Conservation (phyloP, 2,888 invertebrate species). For the Eretmocerus hayati region DNA sequence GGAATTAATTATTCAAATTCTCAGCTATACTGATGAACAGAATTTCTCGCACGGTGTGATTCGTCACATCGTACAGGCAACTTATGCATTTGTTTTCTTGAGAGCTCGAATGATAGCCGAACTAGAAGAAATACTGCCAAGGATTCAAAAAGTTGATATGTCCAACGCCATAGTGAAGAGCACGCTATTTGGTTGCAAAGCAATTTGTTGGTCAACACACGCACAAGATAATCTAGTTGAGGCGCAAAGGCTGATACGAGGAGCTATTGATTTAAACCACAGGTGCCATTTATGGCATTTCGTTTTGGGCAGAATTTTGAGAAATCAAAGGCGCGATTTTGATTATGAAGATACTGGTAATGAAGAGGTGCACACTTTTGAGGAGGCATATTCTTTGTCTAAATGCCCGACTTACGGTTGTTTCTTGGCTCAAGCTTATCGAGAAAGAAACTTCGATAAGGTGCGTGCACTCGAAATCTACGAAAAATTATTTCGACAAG, state of each 20-base stretch:
- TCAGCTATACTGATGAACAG: neutral
- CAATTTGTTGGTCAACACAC: conserved; percentile 11
- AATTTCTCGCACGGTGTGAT: neutral
- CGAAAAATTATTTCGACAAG: conserved; percentile 1
- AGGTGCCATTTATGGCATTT: conserved; percentile 4
- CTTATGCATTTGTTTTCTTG: neutral
- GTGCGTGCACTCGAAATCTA: conserved; percentile 2
- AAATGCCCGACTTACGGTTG: conserved; percentile 2
- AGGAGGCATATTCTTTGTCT: neutral
- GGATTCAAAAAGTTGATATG: neutral
- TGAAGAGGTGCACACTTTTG: conserved; percentile 4
- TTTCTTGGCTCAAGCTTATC: conserved; percentile 12
- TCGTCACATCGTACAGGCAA: conserved; percentile 3
- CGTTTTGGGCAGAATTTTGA: conserved; percentile 14
- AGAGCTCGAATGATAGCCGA: neutral
- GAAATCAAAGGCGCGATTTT: conserved; percentile 8
- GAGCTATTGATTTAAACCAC: conserved; percentile 3
- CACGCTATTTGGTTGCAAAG: conserved; percentile 6
- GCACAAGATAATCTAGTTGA: neutral
- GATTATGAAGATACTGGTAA: neutral
- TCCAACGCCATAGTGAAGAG: neutral
- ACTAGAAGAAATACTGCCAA: neutral
- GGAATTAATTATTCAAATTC: too few relatives aligned
- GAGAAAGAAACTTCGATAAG: neutral
- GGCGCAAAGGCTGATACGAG: conserved; percentile 1